Base-by-base conservation (phyloP, 2,113 vertebrate genomes). In the Carassius auratus region DNA sequence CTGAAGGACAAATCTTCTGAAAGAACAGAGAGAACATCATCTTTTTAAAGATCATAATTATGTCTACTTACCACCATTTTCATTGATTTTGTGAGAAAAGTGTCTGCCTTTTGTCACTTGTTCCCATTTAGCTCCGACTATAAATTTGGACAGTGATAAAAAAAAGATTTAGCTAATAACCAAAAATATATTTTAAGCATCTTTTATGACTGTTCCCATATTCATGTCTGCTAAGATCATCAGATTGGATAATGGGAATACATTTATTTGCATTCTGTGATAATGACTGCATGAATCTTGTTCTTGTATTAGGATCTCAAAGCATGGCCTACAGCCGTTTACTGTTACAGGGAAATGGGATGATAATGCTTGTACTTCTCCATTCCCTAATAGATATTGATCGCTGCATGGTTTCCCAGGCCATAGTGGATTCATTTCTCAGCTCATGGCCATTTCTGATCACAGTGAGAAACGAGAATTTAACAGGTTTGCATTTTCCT, bases 301-400 rank as follows among this genome's bases (percentile, higher is more conserved):
- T 12, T 33, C 33, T 68, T 68, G 59, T 30, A 64, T 81, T 36
- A 33, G 12, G 15, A 26, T 42, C 33, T 19, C 12, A 59, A 83
- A 50, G 4, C 17, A 71, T 23, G 12, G 21, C 66, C 64, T 15
- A 38, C 19, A 21, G 50, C 33, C 50, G 14, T 83, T 73, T 83
- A 73, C 68, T 17, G 81, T 83, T 83, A 73, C 81, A 83, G 10
- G 30, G 50, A 57, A 73, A 83, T 83, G 66, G 50, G 66, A 59
- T 71, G 81, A 73, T 83, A 83, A 83, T 57, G 81, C 42, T 33
- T 36, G 81, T 26, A 59, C 68, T 68, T 30, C 48, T 83, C 81
- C 68, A 52, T 59, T 57, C 81, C 21, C 66, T 83, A 83, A 83
- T 83, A 83, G 81, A 83, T 83, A 83, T 83, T 73, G 81, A 83